Base-by-base conservation (phyloP, 1,140 invertebrate genomes). In the Solenopsis invicta region DNA sequence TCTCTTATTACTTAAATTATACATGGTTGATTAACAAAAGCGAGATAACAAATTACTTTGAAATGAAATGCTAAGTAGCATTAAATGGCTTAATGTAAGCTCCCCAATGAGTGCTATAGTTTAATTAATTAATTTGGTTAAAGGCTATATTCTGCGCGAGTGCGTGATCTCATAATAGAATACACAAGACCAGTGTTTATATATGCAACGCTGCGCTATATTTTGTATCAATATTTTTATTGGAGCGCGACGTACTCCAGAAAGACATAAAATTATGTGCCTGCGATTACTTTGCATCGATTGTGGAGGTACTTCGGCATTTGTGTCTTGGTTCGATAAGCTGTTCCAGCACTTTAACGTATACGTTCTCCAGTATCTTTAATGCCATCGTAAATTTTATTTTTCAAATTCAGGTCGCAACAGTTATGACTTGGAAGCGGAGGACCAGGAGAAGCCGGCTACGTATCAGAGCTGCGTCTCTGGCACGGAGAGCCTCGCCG, bases 201-300 rank as follows among this genome's bases (percentile, higher is more conserved):
- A 56, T 52, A 72, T 82, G 78, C 61, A 82, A 74, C 24, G 41
- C 34, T 54, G n/a, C 18, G n/a, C n/a, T 48, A 74, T 61, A 61
- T 82, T 82, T 82, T 61, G 18, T 82, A 82, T 59, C 18, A 59
- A 82, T 61, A 59, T 82, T 74, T 48, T 61, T 82, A 48, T 48
- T 24, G 37, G 24, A 84, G 41, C 45, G 29, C 4, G 12, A 61
- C 56, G 10, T 74, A 59, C 34, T 16, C 24, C 29, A 78, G 54
- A 37, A 77, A 77, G 9, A 80, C 69, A 75, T 34, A 82, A 91
- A 90, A 91, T 89, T 90, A 95, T 96, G 94, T 96, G 96, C 90
- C 94, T 96, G 59, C 94, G 94, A 89, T 92, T 96, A 75, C 94
- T 96, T 87, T 96, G 96, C 91, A 95, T 96, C 82, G 95, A 96